phyloP scores from a whole-genome alignment of 2,113 vertebrate species.

The Naja naja region DNA sequence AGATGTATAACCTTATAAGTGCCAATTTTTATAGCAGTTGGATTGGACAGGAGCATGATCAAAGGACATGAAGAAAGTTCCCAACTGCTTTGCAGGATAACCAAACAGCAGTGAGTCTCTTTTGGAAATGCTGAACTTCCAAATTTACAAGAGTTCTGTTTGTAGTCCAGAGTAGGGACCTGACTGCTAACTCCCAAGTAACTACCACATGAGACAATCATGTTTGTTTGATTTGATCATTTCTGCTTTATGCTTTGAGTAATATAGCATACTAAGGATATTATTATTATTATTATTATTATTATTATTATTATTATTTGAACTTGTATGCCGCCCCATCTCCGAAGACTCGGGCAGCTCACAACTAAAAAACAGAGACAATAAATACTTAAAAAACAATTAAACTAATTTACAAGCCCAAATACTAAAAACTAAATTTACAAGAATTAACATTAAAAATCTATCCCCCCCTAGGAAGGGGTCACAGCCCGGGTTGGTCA shows the following conservation, averaged over 20 bases:
- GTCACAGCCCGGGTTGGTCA: no score
- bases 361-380: no score
- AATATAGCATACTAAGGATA: not conserved
- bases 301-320: no score
- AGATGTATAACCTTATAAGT: not conserved
- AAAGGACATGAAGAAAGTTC: not conserved
- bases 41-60: not conserved
- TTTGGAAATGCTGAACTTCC: not conserved
- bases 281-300: no score
- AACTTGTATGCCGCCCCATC: no score
- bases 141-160: not conserved
- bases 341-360: no score
- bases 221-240: not conserved
- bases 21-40: not conserved
- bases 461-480: no score
- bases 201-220: not conserved
- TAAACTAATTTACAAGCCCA: no score
- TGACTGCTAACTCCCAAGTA: not conserved
- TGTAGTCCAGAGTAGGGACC: not conserved
- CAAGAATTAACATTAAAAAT: no score
- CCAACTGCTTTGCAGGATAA: not conserved
- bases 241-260: not conserved
- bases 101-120: not conserved
- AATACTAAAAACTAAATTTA: no score
- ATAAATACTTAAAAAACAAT: no score